Evolutionary conservation across 2,888 invertebrate genomes (phyloP).

Genomic region (Xestia rhomboidea): DNA sequence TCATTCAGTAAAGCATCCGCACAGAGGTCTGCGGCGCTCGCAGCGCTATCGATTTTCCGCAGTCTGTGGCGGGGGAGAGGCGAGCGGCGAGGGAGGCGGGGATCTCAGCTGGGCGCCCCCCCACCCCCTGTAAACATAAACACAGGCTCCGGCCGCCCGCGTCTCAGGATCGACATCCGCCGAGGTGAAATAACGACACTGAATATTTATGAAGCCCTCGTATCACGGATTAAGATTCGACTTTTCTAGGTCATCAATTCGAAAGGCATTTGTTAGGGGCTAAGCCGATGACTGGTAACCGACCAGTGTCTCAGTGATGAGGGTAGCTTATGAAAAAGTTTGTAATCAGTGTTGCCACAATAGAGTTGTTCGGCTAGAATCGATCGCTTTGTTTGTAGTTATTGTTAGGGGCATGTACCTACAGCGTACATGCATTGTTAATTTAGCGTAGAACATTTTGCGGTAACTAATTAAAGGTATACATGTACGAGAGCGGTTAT

Average conservation of each 20-base stretch:
- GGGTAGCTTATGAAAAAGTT: conserved; percentile 62
- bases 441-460: conserved; percentile 61
- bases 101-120: conserved; percentile 85
- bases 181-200: conserved; percentile 89
- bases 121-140: conserved; percentile 88
- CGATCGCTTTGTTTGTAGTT: conserved; percentile 53
- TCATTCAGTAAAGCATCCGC: conserved; percentile 74
- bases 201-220: conserved; percentile 89
- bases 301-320: conserved; percentile 46
- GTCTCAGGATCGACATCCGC: conserved; percentile 85
- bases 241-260: conserved; percentile 87
- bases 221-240: conserved; percentile 88
- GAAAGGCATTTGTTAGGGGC: conserved; percentile 73
- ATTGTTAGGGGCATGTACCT: conserved; percentile 38
- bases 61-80: conserved; percentile 72
- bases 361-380: conserved; percentile 53
- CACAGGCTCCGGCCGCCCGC: conserved; percentile 78
- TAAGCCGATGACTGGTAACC: conserved; percentile 62
- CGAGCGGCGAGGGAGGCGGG: conserved; percentile 66
- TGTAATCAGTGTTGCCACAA: conserved; percentile 56
- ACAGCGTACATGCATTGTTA: conserved; percentile 50
- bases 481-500: conserved; percentile 40
- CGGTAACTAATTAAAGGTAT: conserved; percentile 58
- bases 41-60: conserved; percentile 88
- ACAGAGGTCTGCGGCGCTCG: conserved; percentile 80